Evolutionary conservation across 2,888 invertebrate genomes (phyloP), one percentile per base, ranked within the genome.

Genomic region (Nemotelus nigrinus): DNA sequence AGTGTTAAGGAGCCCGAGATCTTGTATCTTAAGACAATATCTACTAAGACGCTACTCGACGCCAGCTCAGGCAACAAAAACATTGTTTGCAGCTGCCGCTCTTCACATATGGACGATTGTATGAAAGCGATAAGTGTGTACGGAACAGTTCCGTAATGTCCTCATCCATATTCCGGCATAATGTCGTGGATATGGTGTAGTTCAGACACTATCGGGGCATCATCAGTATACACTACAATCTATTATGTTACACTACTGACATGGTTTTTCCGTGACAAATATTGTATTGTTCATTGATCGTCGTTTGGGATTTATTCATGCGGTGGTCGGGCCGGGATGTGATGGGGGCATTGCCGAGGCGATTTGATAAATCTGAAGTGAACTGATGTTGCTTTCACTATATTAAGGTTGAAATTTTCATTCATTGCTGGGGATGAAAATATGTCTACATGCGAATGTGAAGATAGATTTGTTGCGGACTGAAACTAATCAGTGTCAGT

Each of bases 1-100:
- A 83, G 84, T 82, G 78, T 63, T 60, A 70, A 70, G 74, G 75
- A 74, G 74, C 47, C 25, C 10, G 63, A 7, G 39, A 25, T 41
- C 70, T 67, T 45, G 74, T 70, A 70, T 70, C 70, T 70, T 70
- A 70, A 70, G 70, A 70, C 70, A 70, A 65, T 55, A 76, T 65
- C 47, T 58, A 45, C 47, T 25, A 25, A 25, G 25, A 25, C 43
- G 55, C 48, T 48, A 64, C 44, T 41, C 55, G 64, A 64, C 65
- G 41, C 60, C 60, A 60, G 25, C 41, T 41, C 60, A 57, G 25
- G 25, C 25, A 57, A 53, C 63, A 2, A 63, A 41, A 43, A 43
- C 67, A 70, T 10, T 70, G 70, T 70, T 70, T 55, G 70, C 70
- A 70, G 70, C 70, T 25, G 70, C 53, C 7, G 67, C 67, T 67